A percentile compares a stretch with the other conserved stretches of the same genome.
Evolutionary conservation across 2,888 invertebrate genomes (phyloP).

Genomic region (Ennomos erosarius): DNA sequence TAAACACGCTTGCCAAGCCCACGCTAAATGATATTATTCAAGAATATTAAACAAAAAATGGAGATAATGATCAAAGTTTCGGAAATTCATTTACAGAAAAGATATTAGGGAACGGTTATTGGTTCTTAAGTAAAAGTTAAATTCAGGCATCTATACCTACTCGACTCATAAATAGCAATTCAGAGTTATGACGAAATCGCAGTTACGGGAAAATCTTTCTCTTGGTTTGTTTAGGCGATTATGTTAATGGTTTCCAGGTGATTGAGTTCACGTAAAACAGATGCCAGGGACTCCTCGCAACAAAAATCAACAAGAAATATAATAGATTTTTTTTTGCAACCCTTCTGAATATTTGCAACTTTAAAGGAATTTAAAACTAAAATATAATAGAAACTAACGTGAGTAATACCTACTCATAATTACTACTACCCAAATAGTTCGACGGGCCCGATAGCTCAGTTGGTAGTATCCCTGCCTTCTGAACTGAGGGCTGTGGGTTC

Average conservation of each 20-base stretch:
- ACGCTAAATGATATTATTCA: no score
- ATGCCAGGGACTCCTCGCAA: no score
- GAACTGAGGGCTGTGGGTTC: no score
- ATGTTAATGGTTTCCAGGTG: neutral
- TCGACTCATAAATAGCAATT: slow-evolving; percentile 47
- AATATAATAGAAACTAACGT: no score
- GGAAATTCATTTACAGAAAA: slow-evolving; percentile 59
- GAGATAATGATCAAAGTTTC: slow-evolving; percentile 58
- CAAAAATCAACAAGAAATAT: no score
- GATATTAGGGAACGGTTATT: slow-evolving; percentile 60
- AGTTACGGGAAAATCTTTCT: slow-evolving; percentile 35
- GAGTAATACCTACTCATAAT: no score
- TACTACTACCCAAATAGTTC: no score
- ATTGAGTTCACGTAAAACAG: neutral
- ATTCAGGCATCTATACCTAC: slow-evolving; percentile 12
- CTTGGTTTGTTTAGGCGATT: slow-evolving; percentile 13
- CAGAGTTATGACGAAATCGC: slow-evolving; percentile 48
- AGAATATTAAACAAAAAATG: slow-evolving; percentile 1
- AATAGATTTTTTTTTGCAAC: neutral
- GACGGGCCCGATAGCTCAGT: no score
- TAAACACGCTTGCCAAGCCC: no score
- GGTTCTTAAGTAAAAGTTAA: slow-evolving; percentile 62
- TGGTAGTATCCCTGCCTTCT: no score
- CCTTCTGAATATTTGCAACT: slow-evolving; percentile 12
- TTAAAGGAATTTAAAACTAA: slow-evolving; percentile 43